Conservation (phyloP, 2,888 invertebrate species). For the Temnothorax rugatulus region DNA sequence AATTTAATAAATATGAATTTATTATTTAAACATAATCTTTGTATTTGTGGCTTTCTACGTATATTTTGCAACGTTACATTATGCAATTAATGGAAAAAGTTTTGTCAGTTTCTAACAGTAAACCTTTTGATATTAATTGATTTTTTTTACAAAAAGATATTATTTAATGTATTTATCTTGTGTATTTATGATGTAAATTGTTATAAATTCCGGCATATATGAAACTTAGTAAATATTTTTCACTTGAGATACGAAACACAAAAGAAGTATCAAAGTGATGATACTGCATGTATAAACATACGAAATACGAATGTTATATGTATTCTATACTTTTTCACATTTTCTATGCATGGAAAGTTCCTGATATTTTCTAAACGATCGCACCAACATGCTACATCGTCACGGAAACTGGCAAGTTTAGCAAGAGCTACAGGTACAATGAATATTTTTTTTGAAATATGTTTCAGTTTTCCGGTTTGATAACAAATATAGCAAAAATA, state of each 20-base stretch:
- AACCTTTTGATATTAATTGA: not conserved
- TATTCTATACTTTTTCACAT: slow-evolving; percentile 11
- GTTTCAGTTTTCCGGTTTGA: not conserved
- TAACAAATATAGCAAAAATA: slow-evolving; percentile 19
- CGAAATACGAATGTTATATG: not conserved
- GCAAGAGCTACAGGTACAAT: not conserved
- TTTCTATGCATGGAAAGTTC: slow-evolving; percentile 37
- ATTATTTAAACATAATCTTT: not conserved
- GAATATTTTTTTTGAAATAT: not conserved
- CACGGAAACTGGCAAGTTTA: not conserved
- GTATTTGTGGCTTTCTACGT: not conserved
- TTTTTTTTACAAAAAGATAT: not conserved
- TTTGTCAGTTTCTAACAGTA: not conserved
- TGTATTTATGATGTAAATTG: not conserved
- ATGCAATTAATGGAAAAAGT: not conserved
- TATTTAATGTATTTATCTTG: not conserved
- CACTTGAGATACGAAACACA: not conserved
- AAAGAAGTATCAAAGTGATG: not conserved
- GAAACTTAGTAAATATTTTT: not conserved
- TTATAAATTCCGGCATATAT: not conserved
- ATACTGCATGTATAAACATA: not conserved
- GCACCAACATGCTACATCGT: slow-evolving; percentile 16
- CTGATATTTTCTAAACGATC: slow-evolving; percentile 34
- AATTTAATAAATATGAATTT: slow-evolving; percentile 15
- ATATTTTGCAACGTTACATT: not conserved